Base-by-base conservation (phyloP, 2,113 vertebrate genomes). In the Numenius arquata region DNA sequence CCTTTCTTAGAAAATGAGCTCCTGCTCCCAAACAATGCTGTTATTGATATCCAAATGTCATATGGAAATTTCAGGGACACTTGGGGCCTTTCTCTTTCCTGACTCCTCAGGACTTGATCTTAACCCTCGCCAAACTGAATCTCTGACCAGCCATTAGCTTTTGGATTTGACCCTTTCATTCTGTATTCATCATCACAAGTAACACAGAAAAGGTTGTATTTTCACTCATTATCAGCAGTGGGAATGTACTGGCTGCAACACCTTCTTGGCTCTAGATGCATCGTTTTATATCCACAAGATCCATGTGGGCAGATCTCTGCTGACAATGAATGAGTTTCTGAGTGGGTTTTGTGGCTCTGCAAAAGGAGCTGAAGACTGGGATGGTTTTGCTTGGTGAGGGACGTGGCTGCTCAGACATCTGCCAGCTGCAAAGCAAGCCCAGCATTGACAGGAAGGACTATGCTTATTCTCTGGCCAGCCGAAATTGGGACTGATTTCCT, bases 1-100 rank as follows among this genome's bases (percentile, higher is more conserved):
- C 93, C 91, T 97, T 92, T 97, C 92, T 93, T 68, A 82, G 75
- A 96, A 96, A 94, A 96, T 9, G 88, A 97, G 88, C 96, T 65
- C 90, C 74, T 43, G 11, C 90, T 88, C 36, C 53, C 0, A 15
- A 97, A 98, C 98, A 98, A 98, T 97, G 89, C 90, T 0, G 3
- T 97, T 88, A 98, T 98, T 98, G 98, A 98, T 96, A 70, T 88
- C 55, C 71, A 98, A 98, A 98, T 98, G 98, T 98, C 97, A 90
- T 82, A 97, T 97, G 96, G 96, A 96, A 97, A 98, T 98, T 97
- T 84, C 63, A 95, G 98, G 95, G 98, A 97, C 97, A 97, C 97
- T 98, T 81, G 89, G 95, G 86, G 94, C 95, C 97, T 98, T 98
- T 98, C 96, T 98, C 82, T 96, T 93, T 88, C 85, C 96, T 97